A percentile compares a stretch with the other conserved stretches of the same genome.
These are phyloP conservation scores for Vanessa cardui DNA, from an alignment of 2,888 invertebrate species.

Conservation along the genomic window DNA sequence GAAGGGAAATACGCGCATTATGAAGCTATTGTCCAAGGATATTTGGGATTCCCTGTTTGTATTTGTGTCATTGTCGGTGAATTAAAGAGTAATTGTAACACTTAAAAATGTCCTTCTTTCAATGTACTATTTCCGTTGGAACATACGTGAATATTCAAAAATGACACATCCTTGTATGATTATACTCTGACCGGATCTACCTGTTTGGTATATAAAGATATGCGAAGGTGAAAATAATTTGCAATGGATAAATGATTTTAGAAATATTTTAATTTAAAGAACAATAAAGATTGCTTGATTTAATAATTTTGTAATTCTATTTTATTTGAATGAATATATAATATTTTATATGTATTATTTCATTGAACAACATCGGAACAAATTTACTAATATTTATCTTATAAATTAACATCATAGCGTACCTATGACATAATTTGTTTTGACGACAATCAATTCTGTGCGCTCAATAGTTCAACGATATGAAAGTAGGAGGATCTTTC, in stretches of 20 bases:
- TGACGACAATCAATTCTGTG: too few relatives aligned
- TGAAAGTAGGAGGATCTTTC: too few relatives aligned
- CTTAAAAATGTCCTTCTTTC: constrained; percentile 1
- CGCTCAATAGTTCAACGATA: too few relatives aligned
- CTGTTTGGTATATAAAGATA: background rate
- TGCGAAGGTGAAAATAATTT: constrained; percentile 1
- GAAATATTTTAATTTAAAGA: too few relatives aligned
- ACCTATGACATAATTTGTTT: too few relatives aligned
- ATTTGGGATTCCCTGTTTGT: constrained; percentile 60
- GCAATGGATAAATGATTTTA: background rate
- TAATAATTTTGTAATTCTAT: too few relatives aligned
- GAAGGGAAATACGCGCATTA: constrained; percentile 63
- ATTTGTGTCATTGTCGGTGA: background rate
- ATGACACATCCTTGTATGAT: constrained; percentile 1
- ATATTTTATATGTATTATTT: too few relatives aligned
- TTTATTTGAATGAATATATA: too few relatives aligned
- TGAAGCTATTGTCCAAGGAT: constrained; percentile 38
- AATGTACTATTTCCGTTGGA: background rate
- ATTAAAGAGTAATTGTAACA: background rate
- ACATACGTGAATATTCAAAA: background rate
- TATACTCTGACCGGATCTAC: background rate
- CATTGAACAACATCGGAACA: too few relatives aligned
- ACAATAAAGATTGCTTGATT: too few relatives aligned
- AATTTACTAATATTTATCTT: too few relatives aligned
- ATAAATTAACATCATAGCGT: too few relatives aligned